A percentile compares a stretch with the other conserved stretches of the same genome.
phyloP scores from a whole-genome alignment of 1,140 invertebrate genomes.

The Drosophila hydei region DNA sequence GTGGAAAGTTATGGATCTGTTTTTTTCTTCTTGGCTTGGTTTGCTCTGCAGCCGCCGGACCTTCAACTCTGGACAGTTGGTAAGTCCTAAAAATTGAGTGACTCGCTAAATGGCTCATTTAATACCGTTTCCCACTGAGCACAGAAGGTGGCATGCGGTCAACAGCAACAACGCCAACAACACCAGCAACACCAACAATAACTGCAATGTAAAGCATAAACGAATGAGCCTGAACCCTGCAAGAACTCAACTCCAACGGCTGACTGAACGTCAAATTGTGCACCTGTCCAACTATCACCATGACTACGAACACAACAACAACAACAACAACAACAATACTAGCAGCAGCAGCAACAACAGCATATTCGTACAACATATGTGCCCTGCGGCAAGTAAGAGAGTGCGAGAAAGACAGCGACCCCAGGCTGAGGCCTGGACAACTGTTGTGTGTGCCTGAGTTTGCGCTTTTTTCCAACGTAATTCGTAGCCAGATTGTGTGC shows the following conservation, averaged over 20 bases:
- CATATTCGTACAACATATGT: slow-evolving; percentile 74
- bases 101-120: slow-evolving; percentile 82
- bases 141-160: slow-evolving; percentile 76
- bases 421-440: slow-evolving; percentile 51
- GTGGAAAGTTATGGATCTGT: slow-evolving; percentile 35
- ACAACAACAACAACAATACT: slow-evolving; percentile 26
- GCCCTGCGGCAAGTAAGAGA: slow-evolving; percentile 29
- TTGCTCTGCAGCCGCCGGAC: slow-evolving; percentile 20
- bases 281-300: slow-evolving; percentile 81
- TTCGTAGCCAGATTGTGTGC: slow-evolving; percentile 63
- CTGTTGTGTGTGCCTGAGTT: slow-evolving; percentile 62
- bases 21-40: not conserved
- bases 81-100: slow-evolving; percentile 57
- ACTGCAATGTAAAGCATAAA: slow-evolving; percentile 67
- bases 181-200: slow-evolving; percentile 26
- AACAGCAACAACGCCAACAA: slow-evolving; percentile 33
- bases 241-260: slow-evolving; percentile 62
- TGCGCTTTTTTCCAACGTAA: slow-evolving; percentile 52
- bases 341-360: slow-evolving; percentile 37
- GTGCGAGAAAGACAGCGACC: slow-evolving; percentile 31
- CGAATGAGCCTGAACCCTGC: slow-evolving; percentile 65
- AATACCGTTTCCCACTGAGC: slow-evolving; percentile 74
- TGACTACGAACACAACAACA: slow-evolving; percentile 67
- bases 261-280: slow-evolving; percentile 77
- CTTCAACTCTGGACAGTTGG: slow-evolving; percentile 58